phyloP scores from a whole-genome alignment of 2,797 vertebrate species.

The Lepilemur septentrionalis region DNA sequence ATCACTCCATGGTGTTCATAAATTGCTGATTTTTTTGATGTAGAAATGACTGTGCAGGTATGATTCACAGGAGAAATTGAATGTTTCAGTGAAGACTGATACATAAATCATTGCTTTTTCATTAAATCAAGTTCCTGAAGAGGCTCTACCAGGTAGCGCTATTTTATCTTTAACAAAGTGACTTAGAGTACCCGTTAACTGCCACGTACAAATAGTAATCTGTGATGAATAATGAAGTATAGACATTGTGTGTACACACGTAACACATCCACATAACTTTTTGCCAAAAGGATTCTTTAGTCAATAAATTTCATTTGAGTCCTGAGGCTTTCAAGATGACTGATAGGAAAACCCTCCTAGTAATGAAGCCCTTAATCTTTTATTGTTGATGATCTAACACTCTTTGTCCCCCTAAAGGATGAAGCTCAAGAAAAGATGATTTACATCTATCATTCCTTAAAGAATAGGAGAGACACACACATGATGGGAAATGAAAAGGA shows the following conservation, averaged over 20 bases:
- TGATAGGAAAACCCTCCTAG: neutral
- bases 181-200: neutral
- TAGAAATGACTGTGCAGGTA: neutral
- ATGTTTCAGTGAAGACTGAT: neutral
- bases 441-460: conserved; percentile 93
- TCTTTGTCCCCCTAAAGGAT: conserved; percentile 83
- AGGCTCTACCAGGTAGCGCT: neutral
- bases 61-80: neutral
- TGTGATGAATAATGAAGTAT: neutral
- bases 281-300: neutral
- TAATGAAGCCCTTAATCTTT: neutral
- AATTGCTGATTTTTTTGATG: neutral
- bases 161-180: neutral
- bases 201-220: neutral
- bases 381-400: neutral
- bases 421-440: conserved; percentile 85
- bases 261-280: neutral
- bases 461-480: conserved; percentile 91
- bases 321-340: neutral
- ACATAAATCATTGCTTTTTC: neutral
- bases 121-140: neutral
- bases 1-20: neutral
- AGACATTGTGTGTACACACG: neutral
- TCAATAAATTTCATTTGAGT: neutral
- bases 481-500: conserved; percentile 91